phyloP scores from a whole-genome alignment of 2,888 invertebrate genomes.

The Argyresthia goedartella region DNA sequence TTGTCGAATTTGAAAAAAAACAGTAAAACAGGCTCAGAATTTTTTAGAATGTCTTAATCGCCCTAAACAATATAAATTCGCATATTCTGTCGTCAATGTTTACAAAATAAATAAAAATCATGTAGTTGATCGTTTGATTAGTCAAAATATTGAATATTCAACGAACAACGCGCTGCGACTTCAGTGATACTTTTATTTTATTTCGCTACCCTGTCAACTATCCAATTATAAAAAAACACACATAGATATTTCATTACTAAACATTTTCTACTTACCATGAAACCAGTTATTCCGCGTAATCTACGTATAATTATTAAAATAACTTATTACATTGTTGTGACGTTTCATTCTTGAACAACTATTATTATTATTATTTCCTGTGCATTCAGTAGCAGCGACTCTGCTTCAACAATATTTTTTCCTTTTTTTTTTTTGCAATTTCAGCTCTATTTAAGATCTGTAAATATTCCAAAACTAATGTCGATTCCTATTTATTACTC shows the following conservation, averaged over 20 bases:
- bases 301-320: neutral
- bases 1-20: no score
- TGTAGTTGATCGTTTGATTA: no score
- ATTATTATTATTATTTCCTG: neutral
- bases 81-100: no score
- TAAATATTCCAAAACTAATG: no score
- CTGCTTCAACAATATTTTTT: neutral
- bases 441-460: no score
- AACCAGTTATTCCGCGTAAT: neutral
- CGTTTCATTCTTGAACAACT: neutral
- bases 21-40: neutral
- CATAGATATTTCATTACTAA: neutral
- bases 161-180: no score
- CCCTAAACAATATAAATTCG: neutral
- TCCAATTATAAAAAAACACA: no score
- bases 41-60: neutral
- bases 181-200: no score
- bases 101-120: neutral
- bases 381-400: neutral
- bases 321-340: neutral
- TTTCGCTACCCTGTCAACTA: no score
- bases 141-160: no score
- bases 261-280: neutral
- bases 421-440: neutral
- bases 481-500: no score